phyloP scores from a whole-genome alignment of 2,113 vertebrate species.

The Tragelaphus scriptus region DNA sequence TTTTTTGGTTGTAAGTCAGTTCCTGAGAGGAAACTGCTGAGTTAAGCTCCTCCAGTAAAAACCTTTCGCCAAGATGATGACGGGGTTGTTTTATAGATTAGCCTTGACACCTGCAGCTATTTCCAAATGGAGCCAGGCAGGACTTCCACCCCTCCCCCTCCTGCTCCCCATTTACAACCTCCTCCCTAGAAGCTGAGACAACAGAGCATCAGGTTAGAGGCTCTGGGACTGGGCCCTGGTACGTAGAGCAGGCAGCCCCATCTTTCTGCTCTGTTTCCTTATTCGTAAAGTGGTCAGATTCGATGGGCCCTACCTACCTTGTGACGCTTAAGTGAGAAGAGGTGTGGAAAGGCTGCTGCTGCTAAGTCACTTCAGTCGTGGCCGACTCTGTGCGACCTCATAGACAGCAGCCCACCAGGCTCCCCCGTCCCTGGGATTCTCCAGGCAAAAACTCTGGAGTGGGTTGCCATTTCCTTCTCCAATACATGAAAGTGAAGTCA shows the following conservation, averaged over 20 bases:
- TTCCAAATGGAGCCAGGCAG: neutral
- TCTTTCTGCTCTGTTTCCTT: neutral
- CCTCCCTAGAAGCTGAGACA: neutral
- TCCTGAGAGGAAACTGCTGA: constrained; percentile 59
- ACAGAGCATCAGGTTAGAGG: neutral
- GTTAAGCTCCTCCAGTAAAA: constrained; percentile 53
- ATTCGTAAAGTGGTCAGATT: fast-evolving
- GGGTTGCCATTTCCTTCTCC: no score
- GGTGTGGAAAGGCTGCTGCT: no score
- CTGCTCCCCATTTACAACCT: neutral
- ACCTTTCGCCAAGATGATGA: constrained; percentile 18
- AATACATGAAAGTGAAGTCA: no score
- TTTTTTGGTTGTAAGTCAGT: constrained; percentile 44
- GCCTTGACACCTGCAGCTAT: constrained; percentile 41
- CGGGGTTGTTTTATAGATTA: constrained; percentile 46
- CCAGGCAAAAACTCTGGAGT: no score
- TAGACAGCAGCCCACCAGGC: no score
- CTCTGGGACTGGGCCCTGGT: neutral
- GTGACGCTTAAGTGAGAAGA: neutral
- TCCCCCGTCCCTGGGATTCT: no score
- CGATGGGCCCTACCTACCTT: fast-evolving
- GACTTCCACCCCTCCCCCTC: neutral
- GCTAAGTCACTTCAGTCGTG: no score
- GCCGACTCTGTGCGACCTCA: no score
- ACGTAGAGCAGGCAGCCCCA: neutral